Evolutionary conservation across 1,140 invertebrate species (phyloP).

Genomic region (Chironomus striatipennis): DNA sequence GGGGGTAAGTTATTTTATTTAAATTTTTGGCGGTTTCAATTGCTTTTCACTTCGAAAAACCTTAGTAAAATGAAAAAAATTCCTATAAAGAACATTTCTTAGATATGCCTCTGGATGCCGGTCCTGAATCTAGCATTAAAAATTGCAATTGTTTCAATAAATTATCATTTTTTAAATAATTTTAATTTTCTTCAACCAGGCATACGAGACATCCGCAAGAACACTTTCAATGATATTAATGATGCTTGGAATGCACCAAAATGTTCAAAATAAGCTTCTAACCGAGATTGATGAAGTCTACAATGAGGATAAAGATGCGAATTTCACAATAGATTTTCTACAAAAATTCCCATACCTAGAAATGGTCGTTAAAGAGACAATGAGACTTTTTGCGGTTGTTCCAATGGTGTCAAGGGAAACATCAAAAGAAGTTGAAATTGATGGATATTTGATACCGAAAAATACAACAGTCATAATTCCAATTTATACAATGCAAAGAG

Average conservation of each 20-base stretch:
- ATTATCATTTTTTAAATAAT: too few species aligned
- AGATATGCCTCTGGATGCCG: too few species aligned
- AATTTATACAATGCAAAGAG: neutral
- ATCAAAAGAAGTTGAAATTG: slow-evolving; percentile 24
- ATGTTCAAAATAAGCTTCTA: slow-evolving; percentile 46
- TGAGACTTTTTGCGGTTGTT: slow-evolving; percentile 28
- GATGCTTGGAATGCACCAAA: slow-evolving; percentile 49
- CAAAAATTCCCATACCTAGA: slow-evolving; percentile 28
- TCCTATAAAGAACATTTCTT: too few species aligned
- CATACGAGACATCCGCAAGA: slow-evolving; percentile 65
- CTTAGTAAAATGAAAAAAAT: too few species aligned
- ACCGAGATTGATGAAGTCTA: slow-evolving; percentile 30
- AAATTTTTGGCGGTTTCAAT: too few species aligned
- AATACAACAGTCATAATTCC: neutral
- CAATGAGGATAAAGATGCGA: slow-evolving; percentile 4
- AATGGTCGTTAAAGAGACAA: slow-evolving; percentile 29
- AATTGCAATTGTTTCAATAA: too few species aligned
- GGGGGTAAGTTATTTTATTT: neutral
- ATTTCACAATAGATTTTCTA: neutral
- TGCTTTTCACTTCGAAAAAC: too few species aligned
- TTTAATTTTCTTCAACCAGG: slow-evolving; percentile 45
- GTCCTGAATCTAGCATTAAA: too few species aligned
- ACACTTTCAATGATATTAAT: slow-evolving; percentile 50
- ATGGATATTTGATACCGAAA: neutral
- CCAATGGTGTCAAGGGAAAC: slow-evolving; percentile 25